These are phyloP conservation scores for Calidris pygmaea DNA, from an alignment of 2,113 vertebrate species.

Conservation along the genomic window DNA sequence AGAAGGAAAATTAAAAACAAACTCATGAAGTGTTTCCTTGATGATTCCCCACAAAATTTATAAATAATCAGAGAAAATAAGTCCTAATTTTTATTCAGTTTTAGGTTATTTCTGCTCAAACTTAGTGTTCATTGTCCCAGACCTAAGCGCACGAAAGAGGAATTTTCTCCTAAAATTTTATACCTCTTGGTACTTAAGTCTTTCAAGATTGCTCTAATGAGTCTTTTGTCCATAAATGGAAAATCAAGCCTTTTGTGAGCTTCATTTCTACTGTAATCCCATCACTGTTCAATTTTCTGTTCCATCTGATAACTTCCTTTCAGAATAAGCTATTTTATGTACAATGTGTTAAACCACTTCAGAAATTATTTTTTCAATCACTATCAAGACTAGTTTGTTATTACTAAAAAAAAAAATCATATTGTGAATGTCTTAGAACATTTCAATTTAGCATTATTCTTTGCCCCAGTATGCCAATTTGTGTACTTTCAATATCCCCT, in stretches of 20 bases:
- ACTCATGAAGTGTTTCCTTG: neutral
- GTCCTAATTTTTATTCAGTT: neutral
- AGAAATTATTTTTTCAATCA: neutral
- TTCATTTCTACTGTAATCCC: neutral
- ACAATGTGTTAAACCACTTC: conserved; percentile 32
- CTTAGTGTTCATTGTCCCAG: neutral
- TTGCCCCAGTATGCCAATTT: neutral
- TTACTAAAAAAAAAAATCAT: conserved; percentile 1
- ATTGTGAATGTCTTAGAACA: conserved; percentile 2
- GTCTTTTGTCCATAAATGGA: neutral
- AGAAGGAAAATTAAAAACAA: neutral
- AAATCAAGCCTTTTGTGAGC: neutral
- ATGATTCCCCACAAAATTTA: neutral
- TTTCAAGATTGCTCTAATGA: conserved; percentile 6
- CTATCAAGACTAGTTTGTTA: neutral
- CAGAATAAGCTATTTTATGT: conserved; percentile 21
- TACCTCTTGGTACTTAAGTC: neutral
- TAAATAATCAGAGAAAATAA: neutral
- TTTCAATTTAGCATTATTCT: neutral
- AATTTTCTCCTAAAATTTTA: neutral
- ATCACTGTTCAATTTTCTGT: conserved; percentile 19
- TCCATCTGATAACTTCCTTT: neutral
- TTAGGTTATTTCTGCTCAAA: neutral
- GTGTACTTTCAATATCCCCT: neutral
- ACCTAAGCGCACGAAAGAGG: neutral